These are phyloP conservation scores for Oreochromis mossambicus DNA, from an alignment of 2,797 vertebrate species.

Conservation along the genomic window DNA sequence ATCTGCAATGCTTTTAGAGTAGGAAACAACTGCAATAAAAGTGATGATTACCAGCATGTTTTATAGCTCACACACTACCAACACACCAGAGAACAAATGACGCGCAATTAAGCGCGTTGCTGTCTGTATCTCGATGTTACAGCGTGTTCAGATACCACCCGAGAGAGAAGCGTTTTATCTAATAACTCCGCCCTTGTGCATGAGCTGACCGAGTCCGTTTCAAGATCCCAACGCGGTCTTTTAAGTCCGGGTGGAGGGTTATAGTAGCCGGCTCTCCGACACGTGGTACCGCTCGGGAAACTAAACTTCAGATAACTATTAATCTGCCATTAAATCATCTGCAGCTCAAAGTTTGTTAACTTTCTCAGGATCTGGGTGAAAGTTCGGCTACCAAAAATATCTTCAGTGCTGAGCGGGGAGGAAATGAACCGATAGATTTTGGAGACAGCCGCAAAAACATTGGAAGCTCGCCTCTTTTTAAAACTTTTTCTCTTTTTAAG, in stretches of 20 bases:
- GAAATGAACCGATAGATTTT: conserved; percentile 3
- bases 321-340: not conserved
- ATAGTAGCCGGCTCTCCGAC: not conserved
- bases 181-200: conserved; percentile 53
- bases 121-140: not conserved
- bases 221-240: not conserved
- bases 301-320: not conserved
- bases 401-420: not conserved
- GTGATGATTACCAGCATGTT: not conserved
- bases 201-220: not conserved
- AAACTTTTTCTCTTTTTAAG: not conserved
- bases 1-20: not conserved
- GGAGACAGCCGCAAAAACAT: not conserved
- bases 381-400: not conserved
- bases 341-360: not conserved
- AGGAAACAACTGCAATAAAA: not conserved
- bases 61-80: not conserved
- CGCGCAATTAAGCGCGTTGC: not conserved
- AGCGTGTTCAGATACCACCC: not conserved
- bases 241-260: conserved; percentile 40
- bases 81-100: not conserved
- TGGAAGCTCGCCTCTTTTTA: not conserved
- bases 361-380: not conserved
- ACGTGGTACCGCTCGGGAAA: conserved; percentile 35
- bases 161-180: not conserved